Evolutionary conservation across 1,140 invertebrate species (phyloP).

Genomic region (Gerris buenoi): DNA sequence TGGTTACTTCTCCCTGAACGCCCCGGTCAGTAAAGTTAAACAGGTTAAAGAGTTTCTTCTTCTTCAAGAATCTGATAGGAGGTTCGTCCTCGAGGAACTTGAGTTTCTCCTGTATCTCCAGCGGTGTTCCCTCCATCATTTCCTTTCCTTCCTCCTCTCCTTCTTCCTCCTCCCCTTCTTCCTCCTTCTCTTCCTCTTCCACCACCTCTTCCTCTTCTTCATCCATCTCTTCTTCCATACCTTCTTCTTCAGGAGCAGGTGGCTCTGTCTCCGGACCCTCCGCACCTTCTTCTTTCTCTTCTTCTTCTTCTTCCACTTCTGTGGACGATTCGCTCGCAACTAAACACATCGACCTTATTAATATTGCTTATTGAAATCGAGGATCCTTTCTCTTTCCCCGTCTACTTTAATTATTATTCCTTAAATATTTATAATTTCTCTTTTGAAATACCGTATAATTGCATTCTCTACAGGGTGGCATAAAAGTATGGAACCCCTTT

Average conservation of each 20-base stretch:
- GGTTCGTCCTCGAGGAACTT: conserved; percentile 2
- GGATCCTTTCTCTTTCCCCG: no score
- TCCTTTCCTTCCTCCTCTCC: not conserved
- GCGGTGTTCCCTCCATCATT: not conserved
- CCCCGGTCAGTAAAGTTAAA: conserved; percentile 1
- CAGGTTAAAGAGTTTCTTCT: not conserved
- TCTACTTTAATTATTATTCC: no score
- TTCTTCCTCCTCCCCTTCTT: not conserved
- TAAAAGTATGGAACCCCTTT: no score
- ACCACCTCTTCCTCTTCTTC: conserved; percentile 1
- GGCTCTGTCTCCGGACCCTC: not conserved
- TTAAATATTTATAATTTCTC: no score
- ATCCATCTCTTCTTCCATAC: not conserved
- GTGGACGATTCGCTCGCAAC: not conserved
- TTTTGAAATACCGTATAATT: no score
- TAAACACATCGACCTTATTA: no score
- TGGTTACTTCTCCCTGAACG: not conserved
- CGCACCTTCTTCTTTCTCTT: not conserved
- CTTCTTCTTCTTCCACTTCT: not conserved
- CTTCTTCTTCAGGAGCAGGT: not conserved
- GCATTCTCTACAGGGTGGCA: no score
- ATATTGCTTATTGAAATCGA: no score
- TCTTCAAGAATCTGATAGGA: not conserved
- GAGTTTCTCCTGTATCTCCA: not conserved
- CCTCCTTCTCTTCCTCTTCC: not conserved